Percentiles rank a stretch among this genome's conserved stretches.
Conservation (phyloP, 2,888 invertebrate species). For the Chrysopilus asiliformis region DNA sequence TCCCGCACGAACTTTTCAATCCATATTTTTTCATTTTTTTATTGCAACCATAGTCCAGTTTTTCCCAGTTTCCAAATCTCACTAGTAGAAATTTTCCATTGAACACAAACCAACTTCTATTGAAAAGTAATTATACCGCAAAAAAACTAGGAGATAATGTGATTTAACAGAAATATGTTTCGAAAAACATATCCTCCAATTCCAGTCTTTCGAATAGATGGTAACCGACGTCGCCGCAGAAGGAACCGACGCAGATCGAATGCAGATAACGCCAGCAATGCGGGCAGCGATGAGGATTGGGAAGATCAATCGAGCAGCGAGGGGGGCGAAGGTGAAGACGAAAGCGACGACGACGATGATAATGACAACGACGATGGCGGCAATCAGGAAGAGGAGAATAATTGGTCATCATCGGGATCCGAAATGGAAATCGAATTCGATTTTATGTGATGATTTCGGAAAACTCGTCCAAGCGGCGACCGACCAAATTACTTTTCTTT, state of each 20-base stretch:
- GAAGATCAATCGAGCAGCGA: conserved; percentile 14
- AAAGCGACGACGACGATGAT: conserved; percentile 15
- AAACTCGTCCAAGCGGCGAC: too few relatives aligned
- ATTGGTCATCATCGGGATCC: conserved; percentile 11
- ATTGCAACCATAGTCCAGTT: too few relatives aligned
- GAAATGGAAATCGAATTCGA: conserved; percentile 8
- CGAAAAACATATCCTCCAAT: conserved; percentile 10
- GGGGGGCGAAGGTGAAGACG: conserved; percentile 13
- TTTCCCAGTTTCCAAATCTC: too few relatives aligned
- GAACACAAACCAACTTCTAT: too few relatives aligned
- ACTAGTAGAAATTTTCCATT: too few relatives aligned
- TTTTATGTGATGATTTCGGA: conserved; percentile 4
- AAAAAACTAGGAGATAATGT: not conserved
- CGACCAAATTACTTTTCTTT: too few relatives aligned
- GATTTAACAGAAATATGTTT: conserved; percentile 1
- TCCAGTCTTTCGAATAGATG: conserved; percentile 23
- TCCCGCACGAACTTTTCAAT: too few relatives aligned
- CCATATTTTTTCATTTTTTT: too few relatives aligned
- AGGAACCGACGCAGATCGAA: conserved; percentile 17
- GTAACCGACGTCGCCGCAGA: conserved; percentile 9
- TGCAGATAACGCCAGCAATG: conserved; percentile 17
- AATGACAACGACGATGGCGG: conserved; percentile 15
- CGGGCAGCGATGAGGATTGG: conserved; percentile 17
- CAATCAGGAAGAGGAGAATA: conserved; percentile 8
- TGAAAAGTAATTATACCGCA: not conserved